Evolutionary conservation across 1,140 invertebrate species (phyloP).

Genomic region (Drosophila takahashii): DNA sequence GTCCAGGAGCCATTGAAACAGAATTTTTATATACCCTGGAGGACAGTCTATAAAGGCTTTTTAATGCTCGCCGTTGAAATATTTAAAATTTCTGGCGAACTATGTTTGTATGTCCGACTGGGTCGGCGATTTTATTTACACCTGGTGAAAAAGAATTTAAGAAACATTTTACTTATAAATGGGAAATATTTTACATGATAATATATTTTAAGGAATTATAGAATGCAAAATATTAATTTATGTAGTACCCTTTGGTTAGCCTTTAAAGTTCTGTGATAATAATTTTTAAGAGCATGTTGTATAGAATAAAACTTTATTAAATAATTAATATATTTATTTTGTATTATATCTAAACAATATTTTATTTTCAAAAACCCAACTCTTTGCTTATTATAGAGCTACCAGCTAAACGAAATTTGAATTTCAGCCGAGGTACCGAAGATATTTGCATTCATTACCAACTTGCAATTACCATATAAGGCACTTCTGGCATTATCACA

Average conservation of each 20-base stretch:
- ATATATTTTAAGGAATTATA: background rate
- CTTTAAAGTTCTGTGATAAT: too few relatives aligned
- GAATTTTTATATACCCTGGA: constrained; percentile 39
- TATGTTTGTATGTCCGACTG: background rate
- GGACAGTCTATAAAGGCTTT: constrained; percentile 27
- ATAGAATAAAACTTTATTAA: too few relatives aligned
- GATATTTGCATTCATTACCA: constrained; percentile 54
- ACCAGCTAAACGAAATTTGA: constrained; percentile 6
- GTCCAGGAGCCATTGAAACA: constrained; percentile 22
- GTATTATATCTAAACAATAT: too few relatives aligned
- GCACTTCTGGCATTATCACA: constrained; percentile 52
- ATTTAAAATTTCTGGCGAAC: constrained; percentile 15
- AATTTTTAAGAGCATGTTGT: too few relatives aligned
- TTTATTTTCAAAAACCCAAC: background rate
- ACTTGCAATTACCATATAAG: constrained; percentile 55
- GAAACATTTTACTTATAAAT: too few relatives aligned
- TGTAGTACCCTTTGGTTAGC: too few relatives aligned
- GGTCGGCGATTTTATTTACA: background rate
- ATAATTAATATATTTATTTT: too few relatives aligned
- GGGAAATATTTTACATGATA: too few relatives aligned
- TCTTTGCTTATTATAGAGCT: background rate
- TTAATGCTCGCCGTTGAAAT: constrained; percentile 30
- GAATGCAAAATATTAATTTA: too few relatives aligned
- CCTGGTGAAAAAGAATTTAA: background rate
- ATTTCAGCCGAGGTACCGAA: constrained; percentile 9